Base-by-base conservation (phyloP, 2,888 invertebrate species). In the Leucania comma region DNA sequence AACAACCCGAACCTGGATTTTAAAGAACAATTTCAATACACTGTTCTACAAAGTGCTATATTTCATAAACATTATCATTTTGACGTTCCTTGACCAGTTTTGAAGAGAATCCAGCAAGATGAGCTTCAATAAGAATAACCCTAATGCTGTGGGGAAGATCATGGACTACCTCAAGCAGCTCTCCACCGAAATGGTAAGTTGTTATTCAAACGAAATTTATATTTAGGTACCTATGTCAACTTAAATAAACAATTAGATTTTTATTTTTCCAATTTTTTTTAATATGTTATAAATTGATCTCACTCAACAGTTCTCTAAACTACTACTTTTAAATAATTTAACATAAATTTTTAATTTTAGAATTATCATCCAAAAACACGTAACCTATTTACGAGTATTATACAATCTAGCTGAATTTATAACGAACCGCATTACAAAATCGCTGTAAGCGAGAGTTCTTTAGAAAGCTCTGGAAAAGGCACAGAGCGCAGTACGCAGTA, bases 91-190 rank as follows among this genome's bases (percentile, higher is more conserved):
- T 94, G 94, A 94, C 87, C 84, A 83, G 84, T 87, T 83, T 72
- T 84, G 79, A 78, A 73, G 76, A 87, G 85, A 89, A 89, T 86
- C 80, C 87, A 82, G 87, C 92, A 95, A 93, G 90, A 96, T 96
- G 96, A 96, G 96, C 87, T 96, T 96, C 88, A 96, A 96, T 87
- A 96, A 95, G 90, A 94, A 96, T 83, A 96, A 95, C 88, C 95
- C 96, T 87, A 95, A 95, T 85, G 90, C 96, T 51, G 88, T 96
- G 94, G 96, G 94, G 92, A 96, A 96, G 88, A 92, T 96, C 80
- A 94, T 96, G 95, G 96, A 92, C 83, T 95, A 95, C 87, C 91
- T 96, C 79, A 94, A 93, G 87, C 96, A 96, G 90, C 92, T 96
- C 74, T 96, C 96, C 89, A 94, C 93, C 35, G 96, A 96, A 89